Evolutionary conservation across 2,888 invertebrate genomes (phyloP).

Genomic region (Lydus trimaculatus): DNA sequence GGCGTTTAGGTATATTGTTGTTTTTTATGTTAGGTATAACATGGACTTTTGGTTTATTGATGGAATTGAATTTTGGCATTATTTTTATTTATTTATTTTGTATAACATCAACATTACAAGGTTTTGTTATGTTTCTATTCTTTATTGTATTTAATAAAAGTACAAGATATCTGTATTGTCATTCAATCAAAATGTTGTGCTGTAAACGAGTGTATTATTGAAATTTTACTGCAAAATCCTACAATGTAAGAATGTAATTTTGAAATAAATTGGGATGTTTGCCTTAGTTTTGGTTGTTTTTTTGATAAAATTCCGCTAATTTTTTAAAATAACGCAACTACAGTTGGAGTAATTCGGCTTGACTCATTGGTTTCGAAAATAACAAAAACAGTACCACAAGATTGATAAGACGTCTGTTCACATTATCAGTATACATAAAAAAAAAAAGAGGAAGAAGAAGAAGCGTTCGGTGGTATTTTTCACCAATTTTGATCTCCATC

Average conservation of each 20-base stretch:
- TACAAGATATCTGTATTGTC: constrained; percentile 62
- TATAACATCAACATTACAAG: constrained; percentile 65
- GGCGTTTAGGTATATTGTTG: constrained; percentile 66
- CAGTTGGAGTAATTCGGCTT: no score
- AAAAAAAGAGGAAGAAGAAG: no score
- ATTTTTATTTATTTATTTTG: constrained; percentile 64
- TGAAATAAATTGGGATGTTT: constrained; percentile 51
- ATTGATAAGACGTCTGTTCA: no score
- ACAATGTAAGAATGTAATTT: neutral
- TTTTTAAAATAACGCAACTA: no score
- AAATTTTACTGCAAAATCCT: neutral
- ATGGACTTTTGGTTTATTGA: constrained; percentile 67
- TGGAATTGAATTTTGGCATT: constrained; percentile 50
- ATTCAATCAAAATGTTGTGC: constrained; percentile 13
- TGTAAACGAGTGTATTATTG: neutral
- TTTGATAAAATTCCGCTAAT: no score
- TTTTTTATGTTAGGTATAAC: constrained; percentile 69
- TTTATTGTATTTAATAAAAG: constrained; percentile 68
- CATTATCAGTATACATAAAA: no score
- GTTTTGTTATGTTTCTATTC: constrained; percentile 68
- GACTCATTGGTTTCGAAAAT: no score
- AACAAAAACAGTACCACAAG: no score
- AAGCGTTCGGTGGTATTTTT: no score
- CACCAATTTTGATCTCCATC: no score
- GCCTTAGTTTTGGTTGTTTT: no score